Evolutionary conservation across 2,113 vertebrate genomes (phyloP), one percentile per base, ranked within the genome.

Genomic region (Cairina moschata): DNA sequence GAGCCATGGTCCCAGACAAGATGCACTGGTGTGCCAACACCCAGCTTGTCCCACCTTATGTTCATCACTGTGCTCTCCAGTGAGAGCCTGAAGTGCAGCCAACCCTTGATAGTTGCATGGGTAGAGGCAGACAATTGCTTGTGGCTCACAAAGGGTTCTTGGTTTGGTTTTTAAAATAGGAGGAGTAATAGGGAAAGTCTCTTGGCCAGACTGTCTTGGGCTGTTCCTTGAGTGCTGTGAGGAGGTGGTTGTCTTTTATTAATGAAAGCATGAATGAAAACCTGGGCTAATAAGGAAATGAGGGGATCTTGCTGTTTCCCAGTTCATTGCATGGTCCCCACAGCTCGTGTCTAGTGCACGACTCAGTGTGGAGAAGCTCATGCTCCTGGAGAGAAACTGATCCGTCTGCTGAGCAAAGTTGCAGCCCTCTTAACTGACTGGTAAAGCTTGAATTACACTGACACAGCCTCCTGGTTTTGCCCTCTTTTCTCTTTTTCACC

Each of bases 381-480:
- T 60, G 54, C 40, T 66, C 59, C 56, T 2, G 7, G 60, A 75
- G 79, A 80, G 65, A 92, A 93, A 62, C 68, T 5, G 28, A 71
- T 69, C 36, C 5, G 8, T 23, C 73, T 54, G 68, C 60, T 28
- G 80, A 85, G 69, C 38, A 44, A 58, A 86, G 86, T 34, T 50
- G 36, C 52, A 34, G 38, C 25, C 55, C 79, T 85, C 60, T 95
- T 79, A 94, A 69, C 46, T 8, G 66, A 46, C 73, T 83, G 65
- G 15, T 83, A 93, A 94, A 87, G 38, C 75, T 92, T 91, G 90
- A 92, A 92, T 91, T 90, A 90, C 73, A 91, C 50, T 1, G 17
- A 58, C 40, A 58, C 2, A 2, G 60, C 62, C 42, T 78, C 68
- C 40, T 25, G 32, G 10, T 82, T 91, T 85, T 86, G 31, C 26